These are phyloP conservation scores for Cephonodes hylas DNA, from an alignment of 2,888 invertebrate genomes.

Conservation along the genomic window DNA sequence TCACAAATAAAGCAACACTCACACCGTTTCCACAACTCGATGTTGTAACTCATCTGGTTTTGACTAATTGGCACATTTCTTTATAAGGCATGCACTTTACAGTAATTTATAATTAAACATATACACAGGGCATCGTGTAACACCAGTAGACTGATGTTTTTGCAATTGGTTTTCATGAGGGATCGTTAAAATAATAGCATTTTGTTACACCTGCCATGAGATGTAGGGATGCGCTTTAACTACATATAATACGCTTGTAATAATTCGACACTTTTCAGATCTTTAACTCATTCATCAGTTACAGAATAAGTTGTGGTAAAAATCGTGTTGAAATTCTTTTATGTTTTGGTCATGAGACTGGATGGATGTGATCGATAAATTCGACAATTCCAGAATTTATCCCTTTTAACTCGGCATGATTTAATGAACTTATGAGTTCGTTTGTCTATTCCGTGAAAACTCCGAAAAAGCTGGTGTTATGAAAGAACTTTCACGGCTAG, in stretches of 20 bases:
- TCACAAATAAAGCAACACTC: neutral
- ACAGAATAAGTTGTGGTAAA: no score
- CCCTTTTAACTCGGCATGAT: no score
- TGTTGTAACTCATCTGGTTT: slow-evolving; percentile 10
- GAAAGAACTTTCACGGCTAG: no score
- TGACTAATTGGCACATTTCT: slow-evolving; percentile 22
- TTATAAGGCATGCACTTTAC: slow-evolving; percentile 21
- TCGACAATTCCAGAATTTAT: no score
- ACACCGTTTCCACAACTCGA: neutral
- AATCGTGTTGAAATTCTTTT: no score
- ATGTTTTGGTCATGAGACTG: no score
- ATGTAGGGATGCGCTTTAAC: neutral
- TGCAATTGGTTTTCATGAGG: neutral
- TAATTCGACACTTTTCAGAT: no score
- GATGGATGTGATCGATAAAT: no score
- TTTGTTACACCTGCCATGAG: neutral
- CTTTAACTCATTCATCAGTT: no score
- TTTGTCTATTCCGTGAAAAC: no score
- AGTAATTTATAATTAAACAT: slow-evolving; percentile 24
- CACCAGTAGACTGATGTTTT: slow-evolving; percentile 18
- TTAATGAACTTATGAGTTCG: no score
- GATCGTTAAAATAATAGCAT: neutral
- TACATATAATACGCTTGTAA: neutral
- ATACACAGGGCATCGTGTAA: slow-evolving; percentile 19
- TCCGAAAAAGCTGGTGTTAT: no score